A percentile compares a stretch with the other conserved stretches of the same genome.
Conservation (phyloP, 2,888 invertebrate species). For the Xestia c-nigrum region DNA sequence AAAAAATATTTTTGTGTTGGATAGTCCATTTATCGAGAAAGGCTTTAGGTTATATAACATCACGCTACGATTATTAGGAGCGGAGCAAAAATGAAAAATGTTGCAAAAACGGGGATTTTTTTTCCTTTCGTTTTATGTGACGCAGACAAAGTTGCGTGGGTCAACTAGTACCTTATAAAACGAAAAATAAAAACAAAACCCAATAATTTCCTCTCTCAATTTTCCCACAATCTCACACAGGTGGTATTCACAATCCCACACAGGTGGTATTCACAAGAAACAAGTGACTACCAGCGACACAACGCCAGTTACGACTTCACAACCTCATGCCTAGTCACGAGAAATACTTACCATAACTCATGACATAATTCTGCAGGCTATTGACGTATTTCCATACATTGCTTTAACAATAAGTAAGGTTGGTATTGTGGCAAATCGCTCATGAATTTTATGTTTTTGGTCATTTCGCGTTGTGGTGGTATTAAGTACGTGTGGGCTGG, state of each 20-base stretch:
- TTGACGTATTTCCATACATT: constrained; percentile 53
- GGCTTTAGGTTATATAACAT: no score
- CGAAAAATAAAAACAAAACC: neutral
- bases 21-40: no score
- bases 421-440: constrained; percentile 39
- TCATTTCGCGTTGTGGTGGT: constrained; percentile 28
- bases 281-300: neutral
- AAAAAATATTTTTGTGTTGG: no score
- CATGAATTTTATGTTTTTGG: constrained; percentile 51
- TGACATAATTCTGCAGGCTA: constrained; percentile 29
- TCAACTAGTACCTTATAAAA: neutral
- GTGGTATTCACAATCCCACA: constrained; percentile 9
- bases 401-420: constrained; percentile 41
- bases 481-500: constrained; percentile 37
- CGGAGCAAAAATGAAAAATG: no score
- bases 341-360: constrained; percentile 25
- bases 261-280: constrained; percentile 8
- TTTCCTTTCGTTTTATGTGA: no score
- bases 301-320: constrained; percentile 34
- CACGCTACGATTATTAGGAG: no score
- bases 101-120: no score
- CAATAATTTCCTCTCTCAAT: neutral
- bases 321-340: constrained; percentile 26
- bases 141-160: no score
- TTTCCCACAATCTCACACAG: neutral